Percentiles rank a stretch among this genome's conserved stretches.
Conservation (phyloP, 2,797 vertebrate species). For the Nannoperca australis region DNA sequence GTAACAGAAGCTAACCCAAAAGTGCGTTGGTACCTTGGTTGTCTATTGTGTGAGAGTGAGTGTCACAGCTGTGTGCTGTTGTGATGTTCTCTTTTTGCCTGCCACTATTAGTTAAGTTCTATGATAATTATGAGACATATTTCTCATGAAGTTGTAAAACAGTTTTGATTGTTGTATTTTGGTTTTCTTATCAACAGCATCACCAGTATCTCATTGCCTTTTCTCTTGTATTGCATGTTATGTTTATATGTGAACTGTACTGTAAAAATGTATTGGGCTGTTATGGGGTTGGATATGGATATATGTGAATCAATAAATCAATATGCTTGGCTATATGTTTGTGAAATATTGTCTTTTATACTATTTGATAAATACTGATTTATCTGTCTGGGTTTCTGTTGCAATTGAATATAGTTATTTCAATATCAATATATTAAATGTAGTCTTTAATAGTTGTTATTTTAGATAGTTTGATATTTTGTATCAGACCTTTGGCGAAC, state of each 20-base stretch:
- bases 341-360: conserved; percentile 19
- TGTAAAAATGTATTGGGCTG: conserved; percentile 46
- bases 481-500: background rate
- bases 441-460: background rate
- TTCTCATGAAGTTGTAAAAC: conserved; percentile 32
- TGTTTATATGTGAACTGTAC: conserved; percentile 62
- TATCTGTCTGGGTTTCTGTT: background rate
- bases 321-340: conserved; percentile 55
- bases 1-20: conserved; percentile 24
- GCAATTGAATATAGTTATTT: background rate
- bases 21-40: background rate
- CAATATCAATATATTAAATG: background rate
- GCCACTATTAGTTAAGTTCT: conserved; percentile 31
- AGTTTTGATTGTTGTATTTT: conserved; percentile 46
- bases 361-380: background rate
- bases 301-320: conserved; percentile 72
- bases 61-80: conserved; percentile 18
- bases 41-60: background rate
- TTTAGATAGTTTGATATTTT: too few relatives aligned
- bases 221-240: conserved; percentile 66
- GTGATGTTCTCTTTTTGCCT: conserved; percentile 43
- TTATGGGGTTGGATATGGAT: conserved; percentile 55
- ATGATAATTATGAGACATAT: conserved; percentile 21
- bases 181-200: conserved; percentile 42
- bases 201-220: conserved; percentile 60